These are phyloP conservation scores for Cheilosia impressa DNA, from an alignment of 2,888 invertebrate species.

Conservation along the genomic window DNA sequence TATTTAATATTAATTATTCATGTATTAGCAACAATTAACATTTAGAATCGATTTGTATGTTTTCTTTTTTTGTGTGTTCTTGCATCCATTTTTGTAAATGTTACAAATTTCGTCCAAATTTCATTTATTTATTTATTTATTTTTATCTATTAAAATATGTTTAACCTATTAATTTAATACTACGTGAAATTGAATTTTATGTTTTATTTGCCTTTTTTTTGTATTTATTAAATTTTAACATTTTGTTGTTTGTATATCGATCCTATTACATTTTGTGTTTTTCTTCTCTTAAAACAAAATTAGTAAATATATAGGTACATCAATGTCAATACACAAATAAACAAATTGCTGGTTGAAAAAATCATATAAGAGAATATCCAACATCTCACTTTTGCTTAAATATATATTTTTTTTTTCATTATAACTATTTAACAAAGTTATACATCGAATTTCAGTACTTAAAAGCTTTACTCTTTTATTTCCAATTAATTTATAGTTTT, in stretches of 20 bases:
- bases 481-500: constrained; percentile 27
- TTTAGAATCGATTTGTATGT: constrained; percentile 76
- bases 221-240: constrained; percentile 14
- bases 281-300: constrained; percentile 44
- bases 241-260: constrained; percentile 46
- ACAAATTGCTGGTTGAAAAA: constrained; percentile 39
- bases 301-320: constrained; percentile 46
- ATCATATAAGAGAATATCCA: constrained; percentile 32
- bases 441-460: constrained; percentile 71
- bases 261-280: constrained; percentile 47
- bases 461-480: constrained; percentile 33
- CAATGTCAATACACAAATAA: constrained; percentile 46
- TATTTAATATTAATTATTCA: constrained; percentile 71
- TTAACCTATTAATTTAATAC: constrained; percentile 62
- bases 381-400: constrained; percentile 27
- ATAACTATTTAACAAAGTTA: constrained; percentile 72
- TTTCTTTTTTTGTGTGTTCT: constrained; percentile 37
- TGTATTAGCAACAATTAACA: constrained; percentile 77
- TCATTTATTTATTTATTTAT: constrained; percentile 48
- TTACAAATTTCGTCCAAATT: constrained; percentile 69
- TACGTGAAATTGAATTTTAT: constrained; percentile 64
- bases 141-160: constrained; percentile 63
- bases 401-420: constrained; percentile 34
- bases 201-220: constrained; percentile 47
- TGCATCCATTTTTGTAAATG: constrained; percentile 75